Conservation (phyloP, 1,140 invertebrate genomes). For the Cardiocondyla obscurior region DNA sequence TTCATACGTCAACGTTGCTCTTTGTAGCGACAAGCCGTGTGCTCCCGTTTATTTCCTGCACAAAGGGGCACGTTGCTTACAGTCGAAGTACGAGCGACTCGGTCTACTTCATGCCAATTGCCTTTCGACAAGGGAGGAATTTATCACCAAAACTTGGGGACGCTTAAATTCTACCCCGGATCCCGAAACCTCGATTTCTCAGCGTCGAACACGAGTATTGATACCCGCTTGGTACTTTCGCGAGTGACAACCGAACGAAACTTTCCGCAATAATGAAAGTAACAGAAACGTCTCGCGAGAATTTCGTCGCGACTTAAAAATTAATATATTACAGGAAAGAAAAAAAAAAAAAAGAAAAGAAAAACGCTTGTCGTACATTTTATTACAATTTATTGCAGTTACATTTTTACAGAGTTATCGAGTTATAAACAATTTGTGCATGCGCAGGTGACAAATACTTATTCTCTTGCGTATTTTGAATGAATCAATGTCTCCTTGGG, state of each 20-base stretch:
- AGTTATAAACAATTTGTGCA: not conserved
- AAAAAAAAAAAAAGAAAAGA: no score
- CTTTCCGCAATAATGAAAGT: not conserved
- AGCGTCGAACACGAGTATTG: not conserved
- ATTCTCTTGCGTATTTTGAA: not conserved
- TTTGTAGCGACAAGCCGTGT: not conserved
- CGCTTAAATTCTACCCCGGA: not conserved
- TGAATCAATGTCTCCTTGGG: not conserved
- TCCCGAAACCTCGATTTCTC: conserved; percentile 3
- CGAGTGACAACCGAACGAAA: not conserved
- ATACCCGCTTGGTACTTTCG: not conserved
- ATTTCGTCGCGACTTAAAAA: not conserved
- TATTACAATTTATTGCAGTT: not conserved
- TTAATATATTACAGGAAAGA: no score
- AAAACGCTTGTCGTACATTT: no score
- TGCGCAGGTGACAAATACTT: not conserved
- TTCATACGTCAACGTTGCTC: not conserved
- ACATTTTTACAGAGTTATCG: not conserved
- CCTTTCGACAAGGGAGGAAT: conserved; percentile 8
- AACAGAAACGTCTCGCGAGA: not conserved
- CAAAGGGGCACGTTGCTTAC: not conserved
- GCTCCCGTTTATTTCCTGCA: not conserved
- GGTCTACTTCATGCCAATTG: conserved; percentile 20
- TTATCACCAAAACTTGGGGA: conserved; percentile 20
- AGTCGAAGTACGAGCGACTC: not conserved